A percentile compares a stretch with the other conserved stretches of the same genome.
Evolutionary conservation across 2,113 vertebrate species (phyloP).

Genomic region (Platichthys flesus): DNA sequence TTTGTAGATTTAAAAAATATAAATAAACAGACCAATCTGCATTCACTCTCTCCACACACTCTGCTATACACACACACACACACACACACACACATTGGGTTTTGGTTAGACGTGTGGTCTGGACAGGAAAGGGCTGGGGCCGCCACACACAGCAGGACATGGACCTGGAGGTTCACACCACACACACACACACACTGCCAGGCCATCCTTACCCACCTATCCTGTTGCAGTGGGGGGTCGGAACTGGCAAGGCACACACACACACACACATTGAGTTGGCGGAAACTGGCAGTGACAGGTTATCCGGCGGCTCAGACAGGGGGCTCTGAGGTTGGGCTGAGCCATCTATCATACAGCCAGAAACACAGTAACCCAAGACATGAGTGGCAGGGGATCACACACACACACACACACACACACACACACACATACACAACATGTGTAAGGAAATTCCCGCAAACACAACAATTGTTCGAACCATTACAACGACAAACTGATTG

Average conservation of each 20-base stretch:
- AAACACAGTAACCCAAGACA: slow-evolving; percentile 81
- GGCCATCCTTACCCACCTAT: slow-evolving; percentile 69
- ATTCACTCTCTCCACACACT: slow-evolving; percentile 4
- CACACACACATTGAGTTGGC: slow-evolving; percentile 46
- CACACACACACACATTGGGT: slow-evolving; percentile 71
- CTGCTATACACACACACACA: slow-evolving; percentile 3
- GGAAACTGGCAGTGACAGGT: slow-evolving; percentile 80
- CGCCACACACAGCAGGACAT: slow-evolving; percentile 75
- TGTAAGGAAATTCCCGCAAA: background rate
- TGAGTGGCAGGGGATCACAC: slow-evolving; percentile 68
- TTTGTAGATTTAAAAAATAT: background rate
- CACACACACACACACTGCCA: slow-evolving; percentile 38
- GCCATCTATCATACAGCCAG: slow-evolving; percentile 83
- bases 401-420: slow-evolving; percentile 51
- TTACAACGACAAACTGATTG: too few relatives aligned
- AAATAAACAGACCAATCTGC: slow-evolving; percentile 3
- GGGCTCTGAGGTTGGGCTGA: slow-evolving; percentile 73
- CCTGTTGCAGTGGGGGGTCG: slow-evolving; percentile 74
- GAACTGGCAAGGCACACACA: slow-evolving; percentile 43
- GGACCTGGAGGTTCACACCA: slow-evolving; percentile 52
- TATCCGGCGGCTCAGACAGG: slow-evolving; percentile 64
- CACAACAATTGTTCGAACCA: too few relatives aligned
- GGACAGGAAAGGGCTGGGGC: slow-evolving; percentile 78
- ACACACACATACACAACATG: slow-evolving; percentile 13
- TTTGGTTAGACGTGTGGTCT: slow-evolving; percentile 80